Percentiles rank a stretch among this genome's conserved stretches.
Evolutionary conservation across 2,113 vertebrate genomes (phyloP).

Genomic region (Pygoscelis adeliae): DNA sequence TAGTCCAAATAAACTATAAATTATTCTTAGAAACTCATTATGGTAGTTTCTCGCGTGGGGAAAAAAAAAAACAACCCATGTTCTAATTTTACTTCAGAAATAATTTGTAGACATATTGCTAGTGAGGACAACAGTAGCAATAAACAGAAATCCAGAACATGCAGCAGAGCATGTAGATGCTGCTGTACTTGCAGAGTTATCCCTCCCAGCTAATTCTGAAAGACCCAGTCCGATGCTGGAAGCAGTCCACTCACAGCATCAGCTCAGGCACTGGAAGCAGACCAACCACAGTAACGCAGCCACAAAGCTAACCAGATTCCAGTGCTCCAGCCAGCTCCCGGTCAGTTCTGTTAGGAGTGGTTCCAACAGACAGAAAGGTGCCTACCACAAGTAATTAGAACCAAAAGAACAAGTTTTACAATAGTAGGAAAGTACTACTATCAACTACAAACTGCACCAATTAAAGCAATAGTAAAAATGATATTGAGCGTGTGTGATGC

Average conservation of each 20-base stretch:
- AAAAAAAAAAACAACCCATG: too few relatives aligned
- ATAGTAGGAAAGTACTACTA: neutral
- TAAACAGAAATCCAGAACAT: neutral
- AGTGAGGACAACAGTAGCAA: neutral
- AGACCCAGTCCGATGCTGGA: neutral
- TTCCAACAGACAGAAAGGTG: neutral
- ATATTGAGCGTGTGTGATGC: neutral
- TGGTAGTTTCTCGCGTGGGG: neutral
- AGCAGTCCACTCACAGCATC: neutral
- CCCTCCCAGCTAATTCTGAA: neutral
- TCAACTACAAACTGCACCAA: neutral
- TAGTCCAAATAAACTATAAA: neutral
- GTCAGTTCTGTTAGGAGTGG: neutral
- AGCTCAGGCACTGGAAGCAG: neutral
- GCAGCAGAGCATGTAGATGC: neutral
- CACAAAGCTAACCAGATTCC: neutral
- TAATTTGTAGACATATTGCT: neutral
- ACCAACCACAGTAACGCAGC: neutral
- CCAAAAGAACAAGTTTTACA: neutral
- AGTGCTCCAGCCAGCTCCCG: neutral
- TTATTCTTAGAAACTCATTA: neutral
- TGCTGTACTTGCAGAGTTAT: neutral
- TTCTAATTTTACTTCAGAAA: neutral
- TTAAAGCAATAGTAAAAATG: neutral
- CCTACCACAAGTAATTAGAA: neutral